phyloP scores from a whole-genome alignment of 1,140 invertebrate genomes.

The Cheumatopsyche charites region DNA sequence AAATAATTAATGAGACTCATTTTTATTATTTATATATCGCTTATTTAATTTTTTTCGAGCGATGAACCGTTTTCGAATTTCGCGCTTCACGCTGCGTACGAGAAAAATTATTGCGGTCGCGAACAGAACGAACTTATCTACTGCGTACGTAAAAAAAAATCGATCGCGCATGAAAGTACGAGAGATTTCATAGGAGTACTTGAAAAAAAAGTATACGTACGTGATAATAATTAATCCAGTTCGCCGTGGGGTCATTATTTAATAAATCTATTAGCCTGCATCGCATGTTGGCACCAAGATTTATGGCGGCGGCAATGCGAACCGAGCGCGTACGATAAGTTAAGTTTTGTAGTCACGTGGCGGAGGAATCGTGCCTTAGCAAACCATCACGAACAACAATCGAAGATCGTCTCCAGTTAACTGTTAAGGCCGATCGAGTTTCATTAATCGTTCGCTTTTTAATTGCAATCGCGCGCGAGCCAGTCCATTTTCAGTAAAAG shows the following conservation, averaged over 20 bases:
- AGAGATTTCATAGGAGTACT: not conserved
- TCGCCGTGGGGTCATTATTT: slow-evolving; percentile 35
- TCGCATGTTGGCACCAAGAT: slow-evolving; percentile 46
- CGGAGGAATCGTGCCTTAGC: slow-evolving; percentile 37
- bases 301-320: slow-evolving; percentile 44
- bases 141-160: not conserved
- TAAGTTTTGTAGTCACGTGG: slow-evolving; percentile 46
- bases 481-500: slow-evolving; percentile 1
- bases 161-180: not conserved
- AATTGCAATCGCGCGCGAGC: slow-evolving; percentile 1
- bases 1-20: slow-evolving; percentile 4
- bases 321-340: slow-evolving; percentile 44
- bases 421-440: slow-evolving; percentile 15
- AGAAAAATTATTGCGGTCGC: not conserved
- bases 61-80: slow-evolving; percentile 13
- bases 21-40: not conserved
- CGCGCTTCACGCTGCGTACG: slow-evolving; percentile 20
- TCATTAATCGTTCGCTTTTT: slow-evolving; percentile 32
- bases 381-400: slow-evolving; percentile 37
- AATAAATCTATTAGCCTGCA: slow-evolving; percentile 48
- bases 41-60: slow-evolving; percentile 2
- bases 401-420: slow-evolving; percentile 23
- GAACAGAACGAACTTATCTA: not conserved
- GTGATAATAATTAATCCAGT: slow-evolving; percentile 31
- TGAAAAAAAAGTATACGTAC: not conserved